These are phyloP conservation scores for Calonectris borealis DNA, from an alignment of 2,113 vertebrate species.

Conservation along the genomic window DNA sequence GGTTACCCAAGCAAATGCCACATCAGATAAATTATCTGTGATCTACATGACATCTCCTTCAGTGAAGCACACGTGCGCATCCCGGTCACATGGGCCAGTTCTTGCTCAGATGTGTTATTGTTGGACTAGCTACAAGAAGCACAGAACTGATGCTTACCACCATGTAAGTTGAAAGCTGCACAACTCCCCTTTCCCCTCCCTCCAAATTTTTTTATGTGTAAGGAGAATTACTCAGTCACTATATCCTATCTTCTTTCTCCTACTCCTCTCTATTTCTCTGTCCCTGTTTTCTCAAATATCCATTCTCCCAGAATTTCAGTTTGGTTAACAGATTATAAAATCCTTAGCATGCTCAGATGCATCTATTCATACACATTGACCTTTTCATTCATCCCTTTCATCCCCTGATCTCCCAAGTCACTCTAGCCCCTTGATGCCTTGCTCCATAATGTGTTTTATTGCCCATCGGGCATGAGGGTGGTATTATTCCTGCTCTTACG, in stretches of 20 bases:
- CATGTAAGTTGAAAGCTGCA: neutral
- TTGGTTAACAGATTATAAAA: neutral
- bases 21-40: slow-evolving; percentile 25
- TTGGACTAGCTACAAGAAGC: neutral
- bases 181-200: neutral
- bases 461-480: fast-evolving
- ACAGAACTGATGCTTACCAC: neutral
- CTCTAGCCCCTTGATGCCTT: neutral
- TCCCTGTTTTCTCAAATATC: neutral
- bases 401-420: neutral
- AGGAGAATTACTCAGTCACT: neutral
- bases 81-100: neutral
- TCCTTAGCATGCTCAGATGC: neutral
- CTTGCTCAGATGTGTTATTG: neutral
- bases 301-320: neutral
- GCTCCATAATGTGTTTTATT: neutral
- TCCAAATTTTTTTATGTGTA: neutral
- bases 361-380: neutral
- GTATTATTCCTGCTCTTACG: neutral
- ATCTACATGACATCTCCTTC: slow-evolving; percentile 13
- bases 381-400: neutral
- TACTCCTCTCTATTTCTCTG: neutral
- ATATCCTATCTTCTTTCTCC: neutral
- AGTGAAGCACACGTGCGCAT: neutral
- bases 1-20: slow-evolving; percentile 1